phyloP scores from a whole-genome alignment of 1,140 invertebrate species.

The Plectus sambesii region DNA sequence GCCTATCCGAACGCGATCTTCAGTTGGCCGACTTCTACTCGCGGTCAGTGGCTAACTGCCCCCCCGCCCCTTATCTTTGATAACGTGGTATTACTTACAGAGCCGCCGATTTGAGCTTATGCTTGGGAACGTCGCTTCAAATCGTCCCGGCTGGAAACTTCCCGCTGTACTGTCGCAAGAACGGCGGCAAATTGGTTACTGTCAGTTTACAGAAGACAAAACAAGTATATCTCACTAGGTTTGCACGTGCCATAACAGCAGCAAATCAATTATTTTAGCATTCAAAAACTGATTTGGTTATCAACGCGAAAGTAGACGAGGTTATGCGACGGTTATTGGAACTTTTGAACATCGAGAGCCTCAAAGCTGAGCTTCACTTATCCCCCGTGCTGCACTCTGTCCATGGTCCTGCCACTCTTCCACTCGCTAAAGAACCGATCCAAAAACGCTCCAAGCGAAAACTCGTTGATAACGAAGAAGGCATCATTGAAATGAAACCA shows the following conservation, averaged over 20 bases:
- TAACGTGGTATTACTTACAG: conserved; percentile 48
- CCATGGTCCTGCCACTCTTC: no score
- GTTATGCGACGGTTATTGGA: background rate
- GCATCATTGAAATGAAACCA: no score
- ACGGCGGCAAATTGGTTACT: conserved; percentile 75
- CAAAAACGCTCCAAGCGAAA: no score
- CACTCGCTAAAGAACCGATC: no score
- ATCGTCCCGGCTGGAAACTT: conserved; percentile 91
- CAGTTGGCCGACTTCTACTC: conserved; percentile 73
- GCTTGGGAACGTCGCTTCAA: conserved; percentile 87
- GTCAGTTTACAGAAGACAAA: conserved; percentile 94
- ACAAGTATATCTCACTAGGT: conserved; percentile 58
- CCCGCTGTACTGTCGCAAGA: conserved; percentile 73
- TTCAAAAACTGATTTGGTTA: background rate
- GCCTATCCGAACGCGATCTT: conserved; percentile 77
- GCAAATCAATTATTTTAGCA: background rate
- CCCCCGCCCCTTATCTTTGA: conserved; percentile 14
- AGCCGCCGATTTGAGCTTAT: conserved; percentile 77
- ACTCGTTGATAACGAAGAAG: no score
- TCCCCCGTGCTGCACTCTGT: no score
- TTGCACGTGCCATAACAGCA: background rate
- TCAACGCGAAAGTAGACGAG: background rate
- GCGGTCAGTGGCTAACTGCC: conserved; percentile 50
- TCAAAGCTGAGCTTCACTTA: no score
- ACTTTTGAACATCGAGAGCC: background rate